These are phyloP conservation scores for Anguilla marmorata DNA, from an alignment of 2,797 vertebrate genomes.

Conservation along the genomic window DNA sequence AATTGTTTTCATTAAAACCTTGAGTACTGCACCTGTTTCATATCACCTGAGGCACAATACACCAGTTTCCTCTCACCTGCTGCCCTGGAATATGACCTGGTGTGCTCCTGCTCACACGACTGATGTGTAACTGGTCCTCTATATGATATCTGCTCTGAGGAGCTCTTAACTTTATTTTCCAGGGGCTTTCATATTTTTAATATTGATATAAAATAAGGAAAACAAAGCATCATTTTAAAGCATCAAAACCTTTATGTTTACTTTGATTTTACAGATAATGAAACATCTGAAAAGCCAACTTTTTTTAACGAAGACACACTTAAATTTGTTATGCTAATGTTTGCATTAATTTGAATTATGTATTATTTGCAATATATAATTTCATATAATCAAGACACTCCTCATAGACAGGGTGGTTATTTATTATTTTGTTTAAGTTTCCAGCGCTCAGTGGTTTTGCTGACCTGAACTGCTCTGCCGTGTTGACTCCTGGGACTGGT, in stretches of 20 bases:
- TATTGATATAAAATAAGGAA: neutral
- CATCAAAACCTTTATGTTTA: neutral
- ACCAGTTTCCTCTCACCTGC: too few species aligned
- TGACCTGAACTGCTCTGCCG: constrained; percentile 17
- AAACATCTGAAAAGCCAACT: too few species aligned
- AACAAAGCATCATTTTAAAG: neutral
- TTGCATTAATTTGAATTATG: too few species aligned
- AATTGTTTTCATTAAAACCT: neutral
- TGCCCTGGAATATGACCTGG: neutral
- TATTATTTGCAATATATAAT: too few species aligned
- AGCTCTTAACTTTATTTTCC: neutral
- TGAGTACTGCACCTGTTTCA: too few species aligned
- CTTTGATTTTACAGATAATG: too few species aligned
- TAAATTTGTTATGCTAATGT: too few species aligned
- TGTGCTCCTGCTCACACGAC: neutral
- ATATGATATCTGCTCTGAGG: neutral
- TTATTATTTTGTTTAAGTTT: neutral
- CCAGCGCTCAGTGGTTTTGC: neutral
- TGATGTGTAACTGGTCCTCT: neutral
- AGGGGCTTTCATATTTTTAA: neutral
- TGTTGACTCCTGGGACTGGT: constrained; percentile 31
- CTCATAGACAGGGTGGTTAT: neutral
- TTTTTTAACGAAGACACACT: too few species aligned
- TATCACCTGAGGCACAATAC: too few species aligned
- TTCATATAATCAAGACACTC: neutral